A percentile compares a stretch with the other conserved stretches of the same genome.
phyloP scores from a whole-genome alignment of 2,113 vertebrate genomes.

The Zingel zingel region DNA sequence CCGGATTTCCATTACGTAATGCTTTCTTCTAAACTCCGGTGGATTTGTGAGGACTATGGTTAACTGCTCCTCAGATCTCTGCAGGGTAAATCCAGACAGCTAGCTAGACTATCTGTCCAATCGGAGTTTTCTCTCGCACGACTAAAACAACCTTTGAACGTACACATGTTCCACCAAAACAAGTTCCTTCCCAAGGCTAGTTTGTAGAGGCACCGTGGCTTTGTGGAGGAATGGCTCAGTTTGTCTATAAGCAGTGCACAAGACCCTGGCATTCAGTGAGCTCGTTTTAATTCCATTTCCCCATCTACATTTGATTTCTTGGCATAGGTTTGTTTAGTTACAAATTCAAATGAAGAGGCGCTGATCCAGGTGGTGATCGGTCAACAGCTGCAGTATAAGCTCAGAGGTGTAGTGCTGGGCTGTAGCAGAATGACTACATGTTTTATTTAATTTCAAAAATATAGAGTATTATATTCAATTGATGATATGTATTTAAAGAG shows the following conservation, averaged over 20 bases:
- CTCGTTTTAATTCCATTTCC: conserved; percentile 39
- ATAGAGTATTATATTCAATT: not conserved
- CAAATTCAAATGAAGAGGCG: not conserved
- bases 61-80: too few relatives aligned
- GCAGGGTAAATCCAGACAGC: too few relatives aligned
- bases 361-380: too few relatives aligned
- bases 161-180: too few relatives aligned
- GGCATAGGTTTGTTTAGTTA: conserved; percentile 41
- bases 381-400: not conserved
- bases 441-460: not conserved
- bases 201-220: too few relatives aligned
- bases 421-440: not conserved
- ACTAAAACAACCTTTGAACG: too few relatives aligned
- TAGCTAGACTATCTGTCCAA: too few relatives aligned
- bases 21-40: too few relatives aligned
- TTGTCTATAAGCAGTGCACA: not conserved
- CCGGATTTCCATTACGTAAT: too few relatives aligned
- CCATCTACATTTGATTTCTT: conserved; percentile 20
- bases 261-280: not conserved
- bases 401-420: not conserved
- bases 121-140: too few relatives aligned
- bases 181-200: too few relatives aligned
- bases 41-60: too few relatives aligned
- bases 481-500: not conserved
- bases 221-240: not conserved